Evolutionary conservation across 2,797 vertebrate genomes (phyloP).

Genomic region (Chloroceryle inda): DNA sequence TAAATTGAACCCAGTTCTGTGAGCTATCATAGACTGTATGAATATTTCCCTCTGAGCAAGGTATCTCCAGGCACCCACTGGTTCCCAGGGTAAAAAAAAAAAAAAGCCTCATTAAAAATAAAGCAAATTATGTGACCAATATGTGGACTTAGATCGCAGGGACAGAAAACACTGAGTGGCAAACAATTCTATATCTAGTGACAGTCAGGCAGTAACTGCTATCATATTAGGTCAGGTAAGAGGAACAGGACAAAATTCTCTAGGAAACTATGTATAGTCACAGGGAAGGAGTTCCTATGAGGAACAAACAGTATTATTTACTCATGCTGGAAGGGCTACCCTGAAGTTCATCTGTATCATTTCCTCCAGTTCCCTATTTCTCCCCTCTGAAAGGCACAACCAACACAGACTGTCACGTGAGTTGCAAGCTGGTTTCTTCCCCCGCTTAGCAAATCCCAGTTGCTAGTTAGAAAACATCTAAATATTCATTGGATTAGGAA

Average conservation of each 20-base stretch:
- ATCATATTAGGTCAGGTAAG: neutral
- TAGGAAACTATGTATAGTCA: neutral
- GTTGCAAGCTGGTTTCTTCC: neutral
- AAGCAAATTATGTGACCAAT: neutral
- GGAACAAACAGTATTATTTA: neutral
- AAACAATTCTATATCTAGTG: neutral
- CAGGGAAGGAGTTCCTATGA: neutral
- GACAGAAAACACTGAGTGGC: neutral
- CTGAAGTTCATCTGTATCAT: fast-evolving
- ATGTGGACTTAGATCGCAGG: neutral
- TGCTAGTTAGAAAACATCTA: neutral
- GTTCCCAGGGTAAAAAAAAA: neutral
- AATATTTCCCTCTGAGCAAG: neutral
- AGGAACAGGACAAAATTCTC: neutral
- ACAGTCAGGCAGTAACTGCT: neutral
- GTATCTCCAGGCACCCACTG: fast-evolving
- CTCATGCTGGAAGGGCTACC: neutral
- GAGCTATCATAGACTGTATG: neutral
- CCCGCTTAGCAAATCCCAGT: neutral
- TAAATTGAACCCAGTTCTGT: neutral
- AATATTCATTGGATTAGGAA: neutral
- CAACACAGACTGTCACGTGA: neutral
- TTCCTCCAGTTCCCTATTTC: neutral
- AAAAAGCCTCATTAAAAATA: neutral
- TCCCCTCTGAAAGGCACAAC: neutral